phyloP scores from a whole-genome alignment of 2,113 vertebrate genomes.

The Sturnus vulgaris region DNA sequence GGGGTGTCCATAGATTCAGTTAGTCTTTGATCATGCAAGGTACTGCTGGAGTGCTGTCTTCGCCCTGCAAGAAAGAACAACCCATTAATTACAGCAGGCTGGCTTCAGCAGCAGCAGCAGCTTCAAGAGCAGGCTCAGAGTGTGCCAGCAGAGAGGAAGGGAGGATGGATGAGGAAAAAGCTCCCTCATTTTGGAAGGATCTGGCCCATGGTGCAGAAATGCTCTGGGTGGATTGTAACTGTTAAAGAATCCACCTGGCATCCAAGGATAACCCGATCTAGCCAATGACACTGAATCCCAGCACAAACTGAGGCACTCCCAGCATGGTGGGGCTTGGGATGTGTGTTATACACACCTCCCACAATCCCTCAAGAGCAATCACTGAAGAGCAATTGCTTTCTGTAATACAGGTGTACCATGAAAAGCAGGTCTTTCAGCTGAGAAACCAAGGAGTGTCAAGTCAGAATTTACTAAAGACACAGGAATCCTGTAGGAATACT shows the following conservation, averaged over 20 bases:
- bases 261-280: neutral
- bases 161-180: neutral
- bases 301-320: neutral
- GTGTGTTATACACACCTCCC: too few relatives aligned
- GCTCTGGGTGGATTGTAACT: neutral
- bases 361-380: neutral
- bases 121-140: neutral
- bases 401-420: neutral
- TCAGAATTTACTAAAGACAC: neutral
- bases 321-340: neutral
- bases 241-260: neutral
- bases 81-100: neutral
- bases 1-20: constrained; percentile 62
- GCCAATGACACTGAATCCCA: neutral
- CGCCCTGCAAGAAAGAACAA: constrained; percentile 80
- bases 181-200: neutral
- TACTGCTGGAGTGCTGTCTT: constrained; percentile 99
- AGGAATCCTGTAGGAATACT: neutral
- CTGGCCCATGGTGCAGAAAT: neutral
- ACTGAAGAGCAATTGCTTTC: neutral
- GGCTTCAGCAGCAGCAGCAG: neutral
- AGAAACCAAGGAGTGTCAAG: neutral
- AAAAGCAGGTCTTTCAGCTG: neutral
- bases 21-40: constrained; percentile 85
- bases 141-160: neutral